Evolutionary conservation across 2,888 invertebrate genomes (phyloP), one percentile per base, ranked within the genome.

Genomic region (Eupithecia exiguata): DNA sequence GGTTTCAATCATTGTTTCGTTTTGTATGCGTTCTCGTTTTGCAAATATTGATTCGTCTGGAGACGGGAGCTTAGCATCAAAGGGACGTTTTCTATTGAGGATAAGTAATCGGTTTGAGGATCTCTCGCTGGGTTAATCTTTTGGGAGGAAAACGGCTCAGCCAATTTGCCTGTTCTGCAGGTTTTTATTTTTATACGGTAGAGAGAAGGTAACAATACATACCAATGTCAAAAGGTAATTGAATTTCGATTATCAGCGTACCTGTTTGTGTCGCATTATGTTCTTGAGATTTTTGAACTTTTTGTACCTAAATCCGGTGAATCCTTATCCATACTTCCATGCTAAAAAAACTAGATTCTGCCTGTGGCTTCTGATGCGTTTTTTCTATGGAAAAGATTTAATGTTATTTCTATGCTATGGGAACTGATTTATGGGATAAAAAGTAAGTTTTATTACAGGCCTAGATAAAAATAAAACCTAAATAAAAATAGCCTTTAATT

Each of bases 1-100:
- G 43, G 40, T 7, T 25, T 40, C 1, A 21, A 38, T 66, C 16
- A 14, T 25, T 43, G 10, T 68, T 12, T 69, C 14, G 9, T 21
- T 62, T 68, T 58, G 38, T 65, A 74, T 72, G 68, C 69, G 66
- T 38, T 74, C 74, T 58, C 35, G 21, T 68, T 74, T 61, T 74
- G 69, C 78, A 79, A 78, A 78, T 76, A 79, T 79, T 78, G 77
- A 77, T 72, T 72, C 63, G 74, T 67, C 73, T 61, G 25, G 30
- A 71, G 67, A 71, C 25, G 36, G 49, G 72, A 65, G 71, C 71
- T 62, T 67, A 68, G 70, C 62, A 76, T 76, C 70, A 58, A 71
- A 49, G 58, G 68, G 61, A 68, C 21, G 53, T 6, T 38, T 40
- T 71, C 40, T 38, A 66, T 49, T 30, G 49, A 69, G 65, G 66